Base-by-base conservation (phyloP, 2,797 vertebrate species). In the Scleropages formosus region DNA sequence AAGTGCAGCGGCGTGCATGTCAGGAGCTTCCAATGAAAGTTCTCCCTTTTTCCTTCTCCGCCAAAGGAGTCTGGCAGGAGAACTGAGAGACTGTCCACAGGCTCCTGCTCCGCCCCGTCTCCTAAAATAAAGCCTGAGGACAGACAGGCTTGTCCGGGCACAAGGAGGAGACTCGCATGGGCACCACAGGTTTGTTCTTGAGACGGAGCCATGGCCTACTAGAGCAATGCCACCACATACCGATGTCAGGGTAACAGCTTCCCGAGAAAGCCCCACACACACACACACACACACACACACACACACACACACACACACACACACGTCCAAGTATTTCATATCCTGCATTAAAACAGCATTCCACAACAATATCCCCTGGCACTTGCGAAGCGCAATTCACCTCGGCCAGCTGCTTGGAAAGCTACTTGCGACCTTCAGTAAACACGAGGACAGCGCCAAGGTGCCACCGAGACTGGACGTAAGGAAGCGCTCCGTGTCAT, bases 81-180 rank as follows among this genome's bases (percentile, higher is more conserved):
- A 80, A 77, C 71, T 77, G 66, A 80, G 59, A 61, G 73, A 73
- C 13, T 39, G 44, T 64, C 64, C 49, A n/a, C 39, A 49, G 66
- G 39, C 76, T 66, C 61, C 44, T 31, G 27, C 77, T 67, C 61
- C 69, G 16, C 78, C 73, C 71, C 60, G 53, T 44, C 47, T 75
- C 75, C 75, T 80, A 83, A 81, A 79, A 78, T 79, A 81, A 47
- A 70, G 31, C 66, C 69, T 68, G 24, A 8, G 68, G 75, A 78
- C 66, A 75, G 74, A 70, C 22, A 4, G 46, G 27, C 27, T 71
- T 27, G 59, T 53, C 60, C 20, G 63, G 49, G 63, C 24, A 22
- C 31, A 70, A 16, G 51, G 59, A 77, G 44, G 75, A 46, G 69
- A 60, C 20, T 66, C 69, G 62, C 73, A 51, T 27, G 8, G 26